Evolutionary conservation across 2,113 vertebrate species (phyloP), one percentile per base, ranked within the genome.

Genomic region (Nothoprocta pentlandii): DNA sequence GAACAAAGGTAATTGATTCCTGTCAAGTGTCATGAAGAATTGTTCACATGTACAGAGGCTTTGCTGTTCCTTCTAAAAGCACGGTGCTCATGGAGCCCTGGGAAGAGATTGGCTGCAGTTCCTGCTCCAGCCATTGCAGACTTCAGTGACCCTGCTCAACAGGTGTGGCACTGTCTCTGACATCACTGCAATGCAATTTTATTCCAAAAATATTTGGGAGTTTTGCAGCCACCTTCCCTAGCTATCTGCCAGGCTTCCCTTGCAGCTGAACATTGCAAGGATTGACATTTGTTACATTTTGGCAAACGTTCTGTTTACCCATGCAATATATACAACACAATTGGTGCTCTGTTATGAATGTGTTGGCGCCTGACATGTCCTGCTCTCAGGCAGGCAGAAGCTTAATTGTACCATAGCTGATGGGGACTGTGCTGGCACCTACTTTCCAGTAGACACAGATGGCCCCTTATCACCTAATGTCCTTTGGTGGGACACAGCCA

Each of bases 401-500:
- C 3, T 85, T 49, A 74, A 68, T 28, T 51, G 28, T 42, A 59
- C 21, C 0, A 0, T 10, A 75, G 56, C 20, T 85, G 47, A 16
- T 2, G 3, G 22, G n/a, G 16, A 25, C 39, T 75, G 39, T 0
- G 0, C 7, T n/a, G 25, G 19, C 19, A 80, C 47, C 3, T 1
- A 59, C 26, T 42, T 83, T 83, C 21, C 20, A 22, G 61, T 12
- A 71, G 28, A 16, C 20, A 12, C 26, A 23, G 14, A 39, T 32
- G 49, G 10, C 7, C 8, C 6, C 6, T 89, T 49, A 16, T 41
- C 44, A 80, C 59, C 63, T 66, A 41, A 75, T 17, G n/a, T 74
- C 15, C 47, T 82, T 21, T 47, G 42, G 13, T 64, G 15, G 36
- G 85, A 23, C 23, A 22, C 16, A 73, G 41, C 23, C 25, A 82